Conservation (phyloP, 2,888 invertebrate species). For the Dryomyza anilis region DNA sequence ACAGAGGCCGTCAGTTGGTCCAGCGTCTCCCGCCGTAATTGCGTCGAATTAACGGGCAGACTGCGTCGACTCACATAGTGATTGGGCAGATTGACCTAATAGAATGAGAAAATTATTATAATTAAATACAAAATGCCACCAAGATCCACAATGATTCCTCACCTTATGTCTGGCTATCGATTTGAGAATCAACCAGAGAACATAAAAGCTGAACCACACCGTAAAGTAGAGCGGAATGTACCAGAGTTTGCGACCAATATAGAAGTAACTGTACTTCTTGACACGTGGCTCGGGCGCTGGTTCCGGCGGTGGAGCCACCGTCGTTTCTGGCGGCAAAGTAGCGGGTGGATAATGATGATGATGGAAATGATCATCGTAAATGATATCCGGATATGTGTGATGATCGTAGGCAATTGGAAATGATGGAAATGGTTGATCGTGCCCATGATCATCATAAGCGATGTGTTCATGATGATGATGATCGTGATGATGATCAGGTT, state of each 20-base stretch:
- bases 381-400: conserved; percentile 51
- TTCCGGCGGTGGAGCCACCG: conserved; percentile 50
- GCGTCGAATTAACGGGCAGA: conserved; percentile 41
- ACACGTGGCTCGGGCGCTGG: conserved; percentile 61
- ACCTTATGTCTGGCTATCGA: conserved; percentile 73
- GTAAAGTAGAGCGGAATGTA: conserved; percentile 75
- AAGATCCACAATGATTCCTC: conserved; percentile 5
- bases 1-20: conserved; percentile 56
- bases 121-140: conserved; percentile 6
- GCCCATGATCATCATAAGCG: conserved; percentile 40
- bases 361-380: conserved; percentile 44
- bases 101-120: background rate
- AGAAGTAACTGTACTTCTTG: conserved; percentile 71
- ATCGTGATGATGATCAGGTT: conserved; percentile 36
- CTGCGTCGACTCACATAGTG: conserved; percentile 54
- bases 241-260: conserved; percentile 73
- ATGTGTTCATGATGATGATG: conserved; percentile 46
- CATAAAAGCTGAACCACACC: conserved; percentile 67
- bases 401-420: conserved; percentile 37
- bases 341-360: conserved; percentile 47
- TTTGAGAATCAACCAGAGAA: conserved; percentile 70
- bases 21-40: conserved; percentile 48
- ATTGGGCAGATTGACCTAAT: conserved; percentile 59
- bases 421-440: conserved; percentile 44
- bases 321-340: conserved; percentile 45